A percentile compares a stretch with the other conserved stretches of the same genome.
Conservation (phyloP, 2,113 vertebrate genomes). For the Sisor rabdophorus region DNA sequence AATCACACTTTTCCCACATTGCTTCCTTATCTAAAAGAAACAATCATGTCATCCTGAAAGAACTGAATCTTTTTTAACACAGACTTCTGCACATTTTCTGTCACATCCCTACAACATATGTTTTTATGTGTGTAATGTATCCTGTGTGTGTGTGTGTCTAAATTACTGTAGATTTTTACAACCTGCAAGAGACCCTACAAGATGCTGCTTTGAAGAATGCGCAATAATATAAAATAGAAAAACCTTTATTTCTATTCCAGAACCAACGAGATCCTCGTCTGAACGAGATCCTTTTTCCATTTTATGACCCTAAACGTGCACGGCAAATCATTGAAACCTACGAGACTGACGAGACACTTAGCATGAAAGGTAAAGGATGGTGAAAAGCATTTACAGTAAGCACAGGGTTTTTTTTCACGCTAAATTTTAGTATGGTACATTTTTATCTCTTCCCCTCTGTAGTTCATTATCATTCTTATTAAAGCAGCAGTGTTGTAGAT, state of each 20-base stretch:
- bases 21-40: background rate
- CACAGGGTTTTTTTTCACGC: background rate
- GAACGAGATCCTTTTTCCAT: conserved; percentile 98
- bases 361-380: conserved; percentile 78
- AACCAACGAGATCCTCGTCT: conserved; percentile 93
- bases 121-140: background rate
- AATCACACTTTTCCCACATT: conserved; percentile 56
- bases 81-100: conserved; percentile 14
- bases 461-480: conserved; percentile 10
- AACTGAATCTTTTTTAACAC: background rate
- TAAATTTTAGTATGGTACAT: background rate
- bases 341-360: conserved; percentile 86
- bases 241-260: conserved; percentile 68
- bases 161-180: conserved; percentile 1
- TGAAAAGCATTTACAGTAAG: background rate
- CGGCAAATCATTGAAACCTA: conserved; percentile 93
- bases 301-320: conserved; percentile 91
- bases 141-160: background rate
- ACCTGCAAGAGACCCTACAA: background rate
- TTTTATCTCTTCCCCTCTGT: background rate
- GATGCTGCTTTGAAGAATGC: conserved; percentile 19
- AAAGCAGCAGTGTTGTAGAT: background rate
- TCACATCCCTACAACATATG: background rate
- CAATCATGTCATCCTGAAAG: background rate
- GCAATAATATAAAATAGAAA: too few relatives aligned